Base-by-base conservation (phyloP, 2,113 vertebrate species). In the Crotalus tigris region DNA sequence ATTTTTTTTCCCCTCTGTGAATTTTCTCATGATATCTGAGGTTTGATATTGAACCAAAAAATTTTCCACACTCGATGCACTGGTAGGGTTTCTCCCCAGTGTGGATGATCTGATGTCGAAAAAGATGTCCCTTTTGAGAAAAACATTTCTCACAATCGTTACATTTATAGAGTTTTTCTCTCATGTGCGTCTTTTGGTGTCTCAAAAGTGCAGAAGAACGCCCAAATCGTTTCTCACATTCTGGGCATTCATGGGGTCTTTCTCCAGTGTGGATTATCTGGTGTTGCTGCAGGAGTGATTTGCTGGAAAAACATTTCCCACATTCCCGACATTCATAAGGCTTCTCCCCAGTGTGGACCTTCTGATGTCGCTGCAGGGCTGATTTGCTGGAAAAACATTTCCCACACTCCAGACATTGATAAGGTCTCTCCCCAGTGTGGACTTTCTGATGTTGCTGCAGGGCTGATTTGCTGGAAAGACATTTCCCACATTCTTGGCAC, bases 191-290 rank as follows among this genome's bases (percentile, higher is more conserved):
- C 64, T 1, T 33, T 1, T 33, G 64, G 13, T 75, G 64, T 0
- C 29, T 75, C 29, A 0, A 2, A 75, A 75, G 64, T 15, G 0
- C 0, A 6, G 5, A 2, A 75, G 29, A 33, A 2, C 0, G 0
- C 12, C 6, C 64, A 75, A 75, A 75, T 33, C 13, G 4, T 75
- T 75, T 75, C n/a, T 75, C 5, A 75, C n/a, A 33, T 64, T 64
- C 3, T n/a, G n/a, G 64, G n/a, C 64, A 75, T 17, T 33, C 29
- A 75, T 75, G 15, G n/a, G 64, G n/a, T 33, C 29, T 33, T 0
- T 69, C 64, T 1, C 64, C 29, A 6, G 12, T 69, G 12, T 69
- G 64, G n/a, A 69, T 2, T 69, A 0, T 69, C 29, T 69, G 64
- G n/a, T 69, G 64, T 69, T 1, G 46, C 46, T 46, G 46, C 46